Evolutionary conservation across 2,888 invertebrate species (phyloP).

Genomic region (Athetis lepigone): DNA sequence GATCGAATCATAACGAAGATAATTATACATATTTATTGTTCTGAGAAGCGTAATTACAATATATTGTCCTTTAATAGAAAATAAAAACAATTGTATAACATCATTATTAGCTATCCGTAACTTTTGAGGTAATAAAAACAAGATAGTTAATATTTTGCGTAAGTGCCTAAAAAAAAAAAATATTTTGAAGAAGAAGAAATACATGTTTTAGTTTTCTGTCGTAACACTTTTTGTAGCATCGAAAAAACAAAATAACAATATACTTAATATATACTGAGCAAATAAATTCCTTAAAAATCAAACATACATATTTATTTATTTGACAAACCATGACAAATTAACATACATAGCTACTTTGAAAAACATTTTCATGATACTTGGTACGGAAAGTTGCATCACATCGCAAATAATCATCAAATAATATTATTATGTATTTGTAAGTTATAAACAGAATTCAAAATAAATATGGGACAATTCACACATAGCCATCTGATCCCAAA

Average conservation of each 20-base stretch:
- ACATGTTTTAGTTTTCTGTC: no score
- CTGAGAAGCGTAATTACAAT: conserved; percentile 47
- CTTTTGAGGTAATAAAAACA: background rate
- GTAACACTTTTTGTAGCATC: background rate
- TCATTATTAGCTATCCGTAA: background rate
- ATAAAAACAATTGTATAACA: background rate
- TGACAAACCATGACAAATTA: background rate
- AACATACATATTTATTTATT: background rate
- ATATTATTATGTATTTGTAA: no score
- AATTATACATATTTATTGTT: conserved; percentile 56
- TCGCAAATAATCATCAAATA: no score
- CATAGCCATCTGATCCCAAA: no score
- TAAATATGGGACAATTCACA: no score
- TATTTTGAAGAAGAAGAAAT: no score
- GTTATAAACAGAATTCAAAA: conserved; percentile 39
- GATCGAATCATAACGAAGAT: conserved; percentile 47
- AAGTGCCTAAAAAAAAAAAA: no score
- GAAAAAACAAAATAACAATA: background rate
- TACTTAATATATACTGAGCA: conserved; percentile 29
- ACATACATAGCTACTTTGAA: background rate
- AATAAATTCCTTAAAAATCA: conserved; percentile 19
- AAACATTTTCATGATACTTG: conserved; percentile 9
- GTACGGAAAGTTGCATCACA: background rate
- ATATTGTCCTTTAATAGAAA: conserved; percentile 47
- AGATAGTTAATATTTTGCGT: background rate